Percentiles rank a stretch among this genome's conserved stretches.
Conservation (phyloP, 2,113 vertebrate species). For the Hippopotamus amphibius region DNA sequence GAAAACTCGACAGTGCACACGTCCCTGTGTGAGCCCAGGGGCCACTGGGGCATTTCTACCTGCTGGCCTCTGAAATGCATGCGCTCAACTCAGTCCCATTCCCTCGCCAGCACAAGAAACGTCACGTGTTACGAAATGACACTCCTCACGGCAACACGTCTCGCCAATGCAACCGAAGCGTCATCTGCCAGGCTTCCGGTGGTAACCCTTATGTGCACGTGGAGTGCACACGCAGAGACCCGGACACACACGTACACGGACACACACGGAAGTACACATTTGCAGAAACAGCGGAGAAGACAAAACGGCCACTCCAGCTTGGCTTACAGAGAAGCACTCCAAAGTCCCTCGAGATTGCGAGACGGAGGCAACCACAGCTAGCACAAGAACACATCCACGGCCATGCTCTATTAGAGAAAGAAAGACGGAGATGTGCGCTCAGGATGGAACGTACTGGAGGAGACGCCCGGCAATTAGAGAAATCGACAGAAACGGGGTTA, state of each 20-base stretch:
- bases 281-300: constrained; percentile 59
- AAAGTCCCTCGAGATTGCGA: not conserved
- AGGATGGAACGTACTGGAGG: constrained; percentile 57
- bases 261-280: not conserved
- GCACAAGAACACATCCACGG: constrained; percentile 56
- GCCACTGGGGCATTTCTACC: not conserved
- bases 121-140: not conserved
- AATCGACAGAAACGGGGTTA: constrained; percentile 82
- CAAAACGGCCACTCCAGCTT: constrained; percentile 30
- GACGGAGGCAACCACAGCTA: not conserved
- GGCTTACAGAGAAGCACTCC: constrained; percentile 39
- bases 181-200: not conserved
- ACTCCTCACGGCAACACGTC: not conserved
- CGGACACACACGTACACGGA: not conserved
- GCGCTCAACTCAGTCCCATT: not conserved
- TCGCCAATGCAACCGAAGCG: not conserved
- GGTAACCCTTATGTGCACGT: not conserved
- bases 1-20: not conserved
- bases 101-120: not conserved
- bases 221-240: constrained; percentile 38
- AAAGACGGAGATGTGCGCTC: constrained; percentile 37
- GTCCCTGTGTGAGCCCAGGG: not conserved
- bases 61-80: not conserved
- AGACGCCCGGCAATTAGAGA: constrained; percentile 70
- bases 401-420: constrained; percentile 80